Base-by-base conservation (phyloP, 2,888 invertebrate genomes). In the Auanema sp. region DNA sequence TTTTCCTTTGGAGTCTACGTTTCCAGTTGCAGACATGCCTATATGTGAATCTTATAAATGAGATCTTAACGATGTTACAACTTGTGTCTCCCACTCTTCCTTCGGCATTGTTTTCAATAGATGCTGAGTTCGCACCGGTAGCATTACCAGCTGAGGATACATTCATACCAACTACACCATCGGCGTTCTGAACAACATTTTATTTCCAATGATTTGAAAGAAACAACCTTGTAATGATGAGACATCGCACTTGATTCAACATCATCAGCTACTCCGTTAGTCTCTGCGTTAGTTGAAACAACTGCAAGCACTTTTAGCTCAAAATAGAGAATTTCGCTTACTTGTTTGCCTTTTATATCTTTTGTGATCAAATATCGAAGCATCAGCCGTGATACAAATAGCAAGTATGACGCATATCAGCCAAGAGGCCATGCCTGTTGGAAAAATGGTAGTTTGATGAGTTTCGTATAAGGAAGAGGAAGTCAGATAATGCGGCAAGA, bases 81-180 rank as follows among this genome's bases (percentile, higher is more conserved):
- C 75, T 44, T 11, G 60, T 63, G 23, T 66, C 58, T 40, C 72
- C 71, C 24, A 75, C 71, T 43, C 54, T 54, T 64, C 75, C 75
- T 2, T 52, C 52, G 10, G 60, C 72, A 0, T 59, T 53, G 23
- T 70, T 75, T 6, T 52, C 50, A 23, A 75, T 64, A 0, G 53
- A 52, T 1, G 75, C 57, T 10, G 56, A 58, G 18, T 60, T 68
- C 24, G 58, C 65, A 50, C 76, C 76, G 23, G 69, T 74, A 0
- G 78, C 63, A 60, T 72, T 75, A 12, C 78, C 78, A 25, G 59
- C 64, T 21, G 76, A 64, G 1, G 75, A 66, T 16, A 75, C 74
- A 52, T 78, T 78, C 68, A 75, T 75, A 1, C 75, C 78, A 12
- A 76, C 47, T 3, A 53, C 50, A 3, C 76, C 76, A 43, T 76